phyloP scores from a whole-genome alignment of 2,797 vertebrate species.

The Gadopsis bispinosus region DNA sequence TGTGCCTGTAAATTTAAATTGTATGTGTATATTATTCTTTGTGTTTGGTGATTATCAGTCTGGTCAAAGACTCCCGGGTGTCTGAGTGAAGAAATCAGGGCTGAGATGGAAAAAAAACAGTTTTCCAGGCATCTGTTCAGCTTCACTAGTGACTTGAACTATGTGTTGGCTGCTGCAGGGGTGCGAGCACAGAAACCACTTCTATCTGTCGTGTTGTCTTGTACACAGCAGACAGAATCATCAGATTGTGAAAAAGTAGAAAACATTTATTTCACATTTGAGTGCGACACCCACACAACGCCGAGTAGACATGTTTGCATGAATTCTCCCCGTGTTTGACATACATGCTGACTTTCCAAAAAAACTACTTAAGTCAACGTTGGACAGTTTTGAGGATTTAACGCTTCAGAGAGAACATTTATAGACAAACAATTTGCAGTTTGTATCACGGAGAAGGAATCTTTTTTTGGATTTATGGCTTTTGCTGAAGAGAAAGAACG shows the following conservation, averaged over 20 bases:
- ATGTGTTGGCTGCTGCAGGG: conserved; percentile 49
- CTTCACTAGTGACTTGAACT: conserved; percentile 62
- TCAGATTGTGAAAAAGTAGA: background rate
- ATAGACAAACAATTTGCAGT: conserved; percentile 14
- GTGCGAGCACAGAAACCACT: conserved; percentile 42
- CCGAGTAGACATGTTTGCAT: conserved; percentile 12
- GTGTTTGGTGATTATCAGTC: conserved; percentile 53
- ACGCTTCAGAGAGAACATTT: conserved; percentile 1
- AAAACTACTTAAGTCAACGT: conserved; percentile 21
- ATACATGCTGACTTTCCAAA: background rate
- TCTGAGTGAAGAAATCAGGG: conserved; percentile 55
- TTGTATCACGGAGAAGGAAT: background rate
- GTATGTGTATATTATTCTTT: conserved; percentile 27
- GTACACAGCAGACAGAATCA: conserved; percentile 15
- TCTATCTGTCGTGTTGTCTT: conserved; percentile 37
- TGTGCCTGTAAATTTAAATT: background rate
- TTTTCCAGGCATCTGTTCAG: conserved; percentile 79
- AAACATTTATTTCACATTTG: background rate
- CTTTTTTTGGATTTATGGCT: conserved; percentile 1
- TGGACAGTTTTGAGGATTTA: conserved; percentile 10
- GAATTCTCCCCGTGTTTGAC: background rate
- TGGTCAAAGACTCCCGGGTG: conserved; percentile 49
- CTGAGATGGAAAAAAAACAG: conserved; percentile 63
- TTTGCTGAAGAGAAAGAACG: background rate
- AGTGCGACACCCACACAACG: background rate